Conservation (phyloP, 2,888 invertebrate species). For the Ochropleura plecta region DNA sequence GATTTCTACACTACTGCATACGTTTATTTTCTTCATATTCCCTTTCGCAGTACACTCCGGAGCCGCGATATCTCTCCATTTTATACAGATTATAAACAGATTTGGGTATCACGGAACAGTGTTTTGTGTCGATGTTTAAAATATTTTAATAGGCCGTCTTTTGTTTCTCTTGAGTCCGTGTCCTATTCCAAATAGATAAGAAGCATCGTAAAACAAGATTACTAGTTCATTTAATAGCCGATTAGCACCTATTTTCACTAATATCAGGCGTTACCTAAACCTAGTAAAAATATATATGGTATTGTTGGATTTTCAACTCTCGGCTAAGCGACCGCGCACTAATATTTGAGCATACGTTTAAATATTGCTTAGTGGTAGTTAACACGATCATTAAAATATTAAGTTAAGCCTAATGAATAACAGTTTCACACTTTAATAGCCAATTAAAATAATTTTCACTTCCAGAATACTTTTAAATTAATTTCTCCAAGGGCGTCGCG, state of each 20-base stretch:
- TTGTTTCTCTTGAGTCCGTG: neutral
- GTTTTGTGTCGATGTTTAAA: neutral
- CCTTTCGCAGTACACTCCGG: too few relatives aligned
- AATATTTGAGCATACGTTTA: neutral
- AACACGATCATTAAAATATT: neutral
- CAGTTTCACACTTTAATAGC: slow-evolving; percentile 23
- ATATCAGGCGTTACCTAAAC: neutral
- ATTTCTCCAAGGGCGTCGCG: slow-evolving; percentile 38
- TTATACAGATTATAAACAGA: neutral
- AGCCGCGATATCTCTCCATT: too few relatives aligned
- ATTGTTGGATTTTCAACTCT: neutral
- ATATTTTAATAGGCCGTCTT: slow-evolving; percentile 5
- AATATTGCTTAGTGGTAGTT: neutral
- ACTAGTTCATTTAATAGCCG: neutral
- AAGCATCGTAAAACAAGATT: slow-evolving; percentile 3
- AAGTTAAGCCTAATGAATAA: slow-evolving; percentile 23
- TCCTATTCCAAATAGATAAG: neutral
- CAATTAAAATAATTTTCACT: slow-evolving; percentile 42
- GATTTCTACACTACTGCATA: too few relatives aligned
- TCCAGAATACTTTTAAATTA: slow-evolving; percentile 30
- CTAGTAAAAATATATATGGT: neutral
- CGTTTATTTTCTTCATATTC: too few relatives aligned
- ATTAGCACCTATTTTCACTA: neutral
- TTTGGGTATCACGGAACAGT: neutral
- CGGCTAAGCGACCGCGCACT: neutral